These are phyloP conservation scores for Campylomormyrus numenius DNA, from an alignment of 2,113 vertebrate species.

Conservation along the genomic window DNA sequence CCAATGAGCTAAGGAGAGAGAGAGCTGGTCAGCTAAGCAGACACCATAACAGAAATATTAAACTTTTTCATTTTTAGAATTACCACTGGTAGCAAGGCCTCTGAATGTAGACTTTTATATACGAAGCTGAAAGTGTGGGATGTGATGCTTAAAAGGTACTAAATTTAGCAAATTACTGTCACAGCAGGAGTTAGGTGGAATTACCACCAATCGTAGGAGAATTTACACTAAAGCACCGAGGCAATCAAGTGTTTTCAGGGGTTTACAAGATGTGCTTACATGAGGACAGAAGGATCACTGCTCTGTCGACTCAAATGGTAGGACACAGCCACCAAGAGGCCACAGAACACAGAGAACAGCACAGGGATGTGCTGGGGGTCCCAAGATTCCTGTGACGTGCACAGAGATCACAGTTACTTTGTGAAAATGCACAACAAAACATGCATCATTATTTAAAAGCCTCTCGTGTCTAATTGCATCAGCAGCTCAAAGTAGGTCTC, in stretches of 20 bases:
- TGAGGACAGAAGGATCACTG: conserved; percentile 89
- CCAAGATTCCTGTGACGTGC: conserved; percentile 77
- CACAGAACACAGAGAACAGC: conserved; percentile 94
- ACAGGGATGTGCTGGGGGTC: conserved; percentile 97
- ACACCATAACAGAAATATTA: background rate
- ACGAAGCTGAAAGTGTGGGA: background rate
- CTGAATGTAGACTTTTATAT: background rate
- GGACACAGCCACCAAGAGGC: conserved; percentile 88
- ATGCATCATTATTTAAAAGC: background rate
- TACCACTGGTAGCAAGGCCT: background rate
- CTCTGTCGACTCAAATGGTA: conserved; percentile 98
- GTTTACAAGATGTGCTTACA: conserved; percentile 63
- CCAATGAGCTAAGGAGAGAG: conserved; percentile 69
- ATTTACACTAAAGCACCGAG: background rate
- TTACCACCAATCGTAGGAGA: background rate
- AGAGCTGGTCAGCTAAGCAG: conserved; percentile 19
- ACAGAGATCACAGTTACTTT: background rate
- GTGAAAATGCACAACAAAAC: background rate
- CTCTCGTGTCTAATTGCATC: background rate
- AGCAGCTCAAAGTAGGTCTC: background rate
- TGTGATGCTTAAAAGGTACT: background rate
- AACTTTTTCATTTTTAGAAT: background rate
- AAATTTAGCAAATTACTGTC: background rate
- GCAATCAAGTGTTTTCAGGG: background rate
- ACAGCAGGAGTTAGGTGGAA: background rate